These are phyloP conservation scores for Megamerina dolium DNA, from an alignment of 2,888 invertebrate genomes.

Conservation along the genomic window DNA sequence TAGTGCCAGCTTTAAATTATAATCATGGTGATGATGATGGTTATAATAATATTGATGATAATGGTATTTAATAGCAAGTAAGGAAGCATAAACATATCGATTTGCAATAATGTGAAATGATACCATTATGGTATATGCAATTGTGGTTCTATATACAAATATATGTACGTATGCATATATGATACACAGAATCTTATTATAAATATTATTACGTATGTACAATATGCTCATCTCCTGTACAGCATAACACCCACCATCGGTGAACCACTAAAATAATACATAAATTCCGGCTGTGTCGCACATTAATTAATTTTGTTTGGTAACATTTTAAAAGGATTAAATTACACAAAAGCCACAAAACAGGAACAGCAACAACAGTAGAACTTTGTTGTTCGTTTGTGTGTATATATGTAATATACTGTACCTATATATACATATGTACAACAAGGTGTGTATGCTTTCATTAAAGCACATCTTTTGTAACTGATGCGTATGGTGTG, in stretches of 20 bases:
- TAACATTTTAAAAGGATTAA: slow-evolving; percentile 44
- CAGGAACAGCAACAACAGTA: background rate
- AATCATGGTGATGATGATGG: no score
- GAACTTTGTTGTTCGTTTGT: background rate
- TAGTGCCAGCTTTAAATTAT: no score
- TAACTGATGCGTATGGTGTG: background rate
- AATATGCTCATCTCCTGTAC: no score
- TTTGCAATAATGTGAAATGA: background rate
- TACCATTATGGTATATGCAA: background rate
- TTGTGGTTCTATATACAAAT: background rate
- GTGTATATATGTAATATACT: no score
- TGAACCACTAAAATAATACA: slow-evolving; percentile 21
- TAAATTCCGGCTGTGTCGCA: slow-evolving; percentile 45
- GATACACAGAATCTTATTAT: no score
- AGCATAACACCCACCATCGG: no score
- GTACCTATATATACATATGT: no score
- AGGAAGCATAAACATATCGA: slow-evolving; percentile 6
- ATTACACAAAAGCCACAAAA: slow-evolving; percentile 31
- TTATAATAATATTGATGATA: no score
- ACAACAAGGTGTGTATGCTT: background rate
- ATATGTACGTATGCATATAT: background rate
- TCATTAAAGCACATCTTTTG: background rate
- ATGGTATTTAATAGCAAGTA: no score
- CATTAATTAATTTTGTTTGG: slow-evolving; percentile 45
- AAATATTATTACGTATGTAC: no score